Evolutionary conservation across 2,113 vertebrate genomes (phyloP).

Genomic region (Ramphastos sulfuratus): DNA sequence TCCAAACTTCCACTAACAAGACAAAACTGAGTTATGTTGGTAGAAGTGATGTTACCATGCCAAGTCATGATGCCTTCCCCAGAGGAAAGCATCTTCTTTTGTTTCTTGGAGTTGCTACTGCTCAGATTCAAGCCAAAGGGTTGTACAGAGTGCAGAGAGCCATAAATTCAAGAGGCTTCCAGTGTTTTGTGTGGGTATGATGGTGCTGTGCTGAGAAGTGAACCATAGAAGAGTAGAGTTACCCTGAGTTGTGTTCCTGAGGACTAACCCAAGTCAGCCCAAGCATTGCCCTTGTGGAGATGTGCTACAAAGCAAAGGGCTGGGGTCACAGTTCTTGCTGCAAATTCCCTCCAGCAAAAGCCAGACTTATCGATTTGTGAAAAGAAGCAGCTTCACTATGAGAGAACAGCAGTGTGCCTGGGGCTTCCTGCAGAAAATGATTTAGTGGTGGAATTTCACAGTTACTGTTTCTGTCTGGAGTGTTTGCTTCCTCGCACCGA

Average conservation of each 20-base stretch:
- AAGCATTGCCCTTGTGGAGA: not conserved
- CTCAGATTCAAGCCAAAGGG: not conserved
- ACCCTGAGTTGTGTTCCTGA: not conserved
- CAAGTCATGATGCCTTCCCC: not conserved
- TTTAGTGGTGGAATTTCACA: not conserved
- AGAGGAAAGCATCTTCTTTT: not conserved
- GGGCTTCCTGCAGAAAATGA: not conserved
- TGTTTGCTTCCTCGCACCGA: not conserved
- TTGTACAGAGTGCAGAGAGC: not conserved
- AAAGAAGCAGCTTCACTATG: not conserved
- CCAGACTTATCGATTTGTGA: not conserved
- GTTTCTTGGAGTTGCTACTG: fast-evolving
- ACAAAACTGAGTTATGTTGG: not conserved
- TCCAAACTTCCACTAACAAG: not conserved
- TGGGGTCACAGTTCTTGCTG: not conserved
- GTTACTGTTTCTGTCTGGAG: not conserved
- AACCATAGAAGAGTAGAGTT: not conserved
- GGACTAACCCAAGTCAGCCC: not conserved
- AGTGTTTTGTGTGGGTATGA: not conserved
- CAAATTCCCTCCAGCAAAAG: not conserved
- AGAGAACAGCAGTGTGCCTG: not conserved
- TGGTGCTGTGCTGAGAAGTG: not conserved
- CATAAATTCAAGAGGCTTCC: not conserved
- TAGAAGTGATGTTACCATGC: not conserved
- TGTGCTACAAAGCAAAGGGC: not conserved